These are phyloP conservation scores for Chionoecetes opilio DNA, from an alignment of 1,140 invertebrate species.

Conservation along the genomic window DNA sequence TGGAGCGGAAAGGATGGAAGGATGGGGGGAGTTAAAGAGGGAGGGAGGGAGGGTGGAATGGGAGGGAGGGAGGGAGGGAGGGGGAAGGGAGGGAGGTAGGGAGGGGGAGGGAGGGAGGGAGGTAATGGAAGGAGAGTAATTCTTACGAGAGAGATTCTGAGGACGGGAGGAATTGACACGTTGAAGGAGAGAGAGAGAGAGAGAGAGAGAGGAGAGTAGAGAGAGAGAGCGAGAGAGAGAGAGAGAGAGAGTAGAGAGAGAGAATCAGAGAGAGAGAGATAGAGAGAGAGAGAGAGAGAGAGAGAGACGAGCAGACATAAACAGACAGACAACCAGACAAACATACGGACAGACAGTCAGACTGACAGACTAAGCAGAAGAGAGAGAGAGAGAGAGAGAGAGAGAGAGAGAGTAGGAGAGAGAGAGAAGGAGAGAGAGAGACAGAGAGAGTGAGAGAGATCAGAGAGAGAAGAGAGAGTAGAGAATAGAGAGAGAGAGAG, in stretches of 20 bases:
- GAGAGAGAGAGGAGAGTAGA: background rate
- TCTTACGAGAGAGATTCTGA: slow-evolving; percentile 40
- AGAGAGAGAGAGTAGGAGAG: slow-evolving; percentile 14
- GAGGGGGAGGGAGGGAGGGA: background rate
- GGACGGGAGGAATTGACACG: background rate
- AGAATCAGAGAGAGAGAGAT: background rate
- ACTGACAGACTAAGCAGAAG: slow-evolving; percentile 29
- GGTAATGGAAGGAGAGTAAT: background rate
- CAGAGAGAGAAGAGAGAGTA: background rate
- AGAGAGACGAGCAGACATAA: background rate
- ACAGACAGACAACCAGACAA: background rate
- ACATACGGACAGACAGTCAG: slow-evolving; percentile 24
- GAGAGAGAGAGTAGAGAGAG: background rate
- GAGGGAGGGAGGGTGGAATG: background rate
- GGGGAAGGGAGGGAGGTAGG: background rate
- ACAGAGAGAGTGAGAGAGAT: background rate
- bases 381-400: slow-evolving; percentile 48
- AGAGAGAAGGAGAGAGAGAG: background rate
- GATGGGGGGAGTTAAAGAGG: background rate
- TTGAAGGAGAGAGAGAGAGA: slow-evolving; percentile 10
- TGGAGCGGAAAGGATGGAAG: background rate
- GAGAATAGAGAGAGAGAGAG: background rate
- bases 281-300: background rate
- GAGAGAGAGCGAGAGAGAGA: slow-evolving; percentile 33
- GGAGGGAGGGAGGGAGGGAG: background rate